A percentile compares a stretch with the other conserved stretches of the same genome.
These are phyloP conservation scores for Tenthredo mesomela DNA, from an alignment of 2,888 invertebrate genomes.

Conservation along the genomic window DNA sequence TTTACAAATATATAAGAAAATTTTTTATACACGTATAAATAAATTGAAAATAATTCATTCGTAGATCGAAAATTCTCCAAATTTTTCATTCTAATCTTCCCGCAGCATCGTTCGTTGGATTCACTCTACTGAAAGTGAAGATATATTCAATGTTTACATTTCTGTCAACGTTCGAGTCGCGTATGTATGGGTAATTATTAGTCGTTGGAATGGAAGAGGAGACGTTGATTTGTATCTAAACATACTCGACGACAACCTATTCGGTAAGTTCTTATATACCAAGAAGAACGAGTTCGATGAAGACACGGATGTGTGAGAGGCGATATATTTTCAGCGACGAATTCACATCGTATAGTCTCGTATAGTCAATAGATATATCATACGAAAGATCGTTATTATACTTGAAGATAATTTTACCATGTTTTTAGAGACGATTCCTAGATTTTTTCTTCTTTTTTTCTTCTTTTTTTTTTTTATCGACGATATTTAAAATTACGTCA, in stretches of 20 bases:
- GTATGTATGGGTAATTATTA: conserved; percentile 7
- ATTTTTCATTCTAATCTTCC: not conserved
- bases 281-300: not conserved
- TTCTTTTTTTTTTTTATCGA: not conserved
- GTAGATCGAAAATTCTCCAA: not conserved
- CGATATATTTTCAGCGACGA: not conserved
- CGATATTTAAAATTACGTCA: not conserved
- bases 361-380: not conserved
- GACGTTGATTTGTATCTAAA: conserved; percentile 40
- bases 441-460: not conserved
- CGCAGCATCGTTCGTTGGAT: not conserved
- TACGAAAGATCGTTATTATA: not conserved
- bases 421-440: not conserved
- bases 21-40: not conserved
- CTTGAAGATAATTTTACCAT: not conserved
- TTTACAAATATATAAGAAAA: not conserved
- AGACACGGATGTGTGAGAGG: not conserved
- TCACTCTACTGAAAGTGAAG: not conserved
- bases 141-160: conserved; percentile 33
- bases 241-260: conserved; percentile 37
- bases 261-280: not conserved
- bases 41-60: not conserved
- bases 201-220: not conserved
- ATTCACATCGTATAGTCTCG: not conserved
- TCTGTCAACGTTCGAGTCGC: not conserved